A percentile compares a stretch with the other conserved stretches of the same genome.
These are phyloP conservation scores for Cephonodes hylas DNA, from an alignment of 2,888 invertebrate genomes.

Conservation along the genomic window DNA sequence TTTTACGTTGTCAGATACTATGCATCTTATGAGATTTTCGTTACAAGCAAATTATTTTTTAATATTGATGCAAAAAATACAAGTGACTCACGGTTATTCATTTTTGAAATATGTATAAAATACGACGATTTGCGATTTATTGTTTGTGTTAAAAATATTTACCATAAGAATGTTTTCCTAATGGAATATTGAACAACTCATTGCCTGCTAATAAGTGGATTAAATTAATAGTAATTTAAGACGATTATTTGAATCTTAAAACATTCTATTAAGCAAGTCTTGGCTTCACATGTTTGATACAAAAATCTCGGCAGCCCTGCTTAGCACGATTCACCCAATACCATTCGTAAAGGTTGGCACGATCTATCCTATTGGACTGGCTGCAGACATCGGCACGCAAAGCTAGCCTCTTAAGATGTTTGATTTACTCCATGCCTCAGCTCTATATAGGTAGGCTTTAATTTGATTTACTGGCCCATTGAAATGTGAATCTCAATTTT, in stretches of 20 bases:
- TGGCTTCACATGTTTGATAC: background rate
- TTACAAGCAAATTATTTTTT: no score
- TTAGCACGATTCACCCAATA: conserved; percentile 43
- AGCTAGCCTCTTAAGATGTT: conserved; percentile 15
- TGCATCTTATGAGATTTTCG: no score
- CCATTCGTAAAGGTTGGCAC: conserved; percentile 44
- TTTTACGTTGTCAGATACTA: no score
- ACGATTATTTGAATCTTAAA: no score
- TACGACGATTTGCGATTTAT: no score
- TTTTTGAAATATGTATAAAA: no score
- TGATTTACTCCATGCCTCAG: conserved; percentile 11
- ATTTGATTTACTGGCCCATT: conserved; percentile 25
- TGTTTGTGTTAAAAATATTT: background rate
- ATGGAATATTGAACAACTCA: no score
- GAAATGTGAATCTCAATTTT: background rate
- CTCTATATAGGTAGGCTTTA: conserved; percentile 17
- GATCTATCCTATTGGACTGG: conserved; percentile 47
- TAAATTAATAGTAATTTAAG: no score
- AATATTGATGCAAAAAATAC: no score
- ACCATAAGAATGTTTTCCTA: background rate
- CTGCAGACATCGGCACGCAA: conserved; percentile 36
- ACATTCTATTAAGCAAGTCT: no score
- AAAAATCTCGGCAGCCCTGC: conserved; percentile 38
- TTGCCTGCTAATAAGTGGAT: no score
- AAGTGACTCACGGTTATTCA: no score